A percentile compares a stretch with the other conserved stretches of the same genome.
Evolutionary conservation across 2,888 invertebrate genomes (phyloP).

Genomic region (Euspilapteryx auroguttella): DNA sequence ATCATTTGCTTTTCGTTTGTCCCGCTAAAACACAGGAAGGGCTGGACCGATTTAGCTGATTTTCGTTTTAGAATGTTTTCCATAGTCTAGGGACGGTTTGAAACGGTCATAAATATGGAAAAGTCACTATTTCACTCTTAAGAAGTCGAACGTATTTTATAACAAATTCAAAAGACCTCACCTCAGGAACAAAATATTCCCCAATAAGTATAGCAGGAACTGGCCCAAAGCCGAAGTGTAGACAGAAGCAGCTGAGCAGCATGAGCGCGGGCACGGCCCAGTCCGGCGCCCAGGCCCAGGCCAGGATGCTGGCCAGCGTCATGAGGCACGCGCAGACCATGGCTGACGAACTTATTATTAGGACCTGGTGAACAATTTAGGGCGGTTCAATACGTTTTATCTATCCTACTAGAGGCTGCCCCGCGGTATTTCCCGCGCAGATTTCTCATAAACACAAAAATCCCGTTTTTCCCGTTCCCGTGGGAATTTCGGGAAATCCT

Average conservation of each 20-base stretch:
- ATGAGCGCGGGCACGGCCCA: slow-evolving; percentile 24
- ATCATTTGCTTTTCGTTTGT: no score
- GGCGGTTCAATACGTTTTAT: background rate
- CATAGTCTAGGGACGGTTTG: no score
- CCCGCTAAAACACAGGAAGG: no score
- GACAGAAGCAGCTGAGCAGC: slow-evolving; percentile 17
- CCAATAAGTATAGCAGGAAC: slow-evolving; percentile 17
- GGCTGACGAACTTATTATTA: slow-evolving; percentile 15
- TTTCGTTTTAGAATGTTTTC: no score
- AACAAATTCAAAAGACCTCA: slow-evolving; percentile 6
- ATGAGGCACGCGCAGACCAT: slow-evolving; percentile 12
- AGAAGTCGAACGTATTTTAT: background rate
- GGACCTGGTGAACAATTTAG: slow-evolving; percentile 11
- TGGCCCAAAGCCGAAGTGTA: slow-evolving; percentile 21
- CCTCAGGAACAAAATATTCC: slow-evolving; percentile 18
- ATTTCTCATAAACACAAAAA: no score
- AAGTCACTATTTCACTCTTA: background rate
- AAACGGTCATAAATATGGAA: background rate
- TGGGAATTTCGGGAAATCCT: no score
- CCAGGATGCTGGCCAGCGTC: slow-evolving; percentile 14
- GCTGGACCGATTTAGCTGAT: no score
- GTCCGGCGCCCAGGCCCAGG: slow-evolving; percentile 17
- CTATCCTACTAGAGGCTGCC: no score
- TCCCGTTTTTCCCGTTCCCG: no score
- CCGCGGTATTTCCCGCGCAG: no score